Percentiles rank a stretch among this genome's conserved stretches.
phyloP scores from a whole-genome alignment of 2,113 vertebrate genomes.

The Morphnarchus princeps region DNA sequence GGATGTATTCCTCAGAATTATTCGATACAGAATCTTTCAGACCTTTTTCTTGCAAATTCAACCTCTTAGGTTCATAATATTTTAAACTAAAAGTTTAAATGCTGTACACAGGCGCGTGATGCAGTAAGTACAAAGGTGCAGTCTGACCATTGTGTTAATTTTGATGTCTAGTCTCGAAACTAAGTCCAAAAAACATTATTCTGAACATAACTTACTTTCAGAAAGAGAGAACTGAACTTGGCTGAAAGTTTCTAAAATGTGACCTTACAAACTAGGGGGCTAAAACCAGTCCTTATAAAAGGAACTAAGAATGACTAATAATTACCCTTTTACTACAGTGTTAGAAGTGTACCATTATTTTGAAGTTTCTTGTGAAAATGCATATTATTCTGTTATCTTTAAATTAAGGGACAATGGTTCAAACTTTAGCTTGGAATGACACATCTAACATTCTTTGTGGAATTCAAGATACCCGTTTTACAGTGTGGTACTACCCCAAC shows the following conservation, averaged over 20 bases:
- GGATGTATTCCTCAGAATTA: not conserved
- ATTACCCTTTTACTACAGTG: not conserved
- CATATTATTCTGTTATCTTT: not conserved
- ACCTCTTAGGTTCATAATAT: not conserved
- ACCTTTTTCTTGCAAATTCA: not conserved
- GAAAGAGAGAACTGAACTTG: not conserved
- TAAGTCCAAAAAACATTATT: not conserved
- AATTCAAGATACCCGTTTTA: constrained; percentile 85
- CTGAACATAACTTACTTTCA: not conserved
- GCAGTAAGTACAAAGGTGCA: rapidly evolving
- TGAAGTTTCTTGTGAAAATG: not conserved
- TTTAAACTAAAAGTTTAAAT: not conserved
- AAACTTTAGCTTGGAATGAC: constrained; percentile 92
- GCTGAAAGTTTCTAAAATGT: not conserved
- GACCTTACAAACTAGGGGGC: not conserved
- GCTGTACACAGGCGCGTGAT: not conserved
- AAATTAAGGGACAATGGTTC: constrained; percentile 88
- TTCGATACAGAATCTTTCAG: not conserved
- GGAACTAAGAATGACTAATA: not conserved
- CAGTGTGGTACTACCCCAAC: constrained; percentile 92
- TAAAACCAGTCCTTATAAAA: not conserved
- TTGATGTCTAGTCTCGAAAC: not conserved
- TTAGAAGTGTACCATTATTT: not conserved
- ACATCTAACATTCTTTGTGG: constrained; percentile 89
- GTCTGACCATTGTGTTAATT: not conserved